phyloP scores from a whole-genome alignment of 2,113 vertebrate genomes.

The Notiomystis cincta region DNA sequence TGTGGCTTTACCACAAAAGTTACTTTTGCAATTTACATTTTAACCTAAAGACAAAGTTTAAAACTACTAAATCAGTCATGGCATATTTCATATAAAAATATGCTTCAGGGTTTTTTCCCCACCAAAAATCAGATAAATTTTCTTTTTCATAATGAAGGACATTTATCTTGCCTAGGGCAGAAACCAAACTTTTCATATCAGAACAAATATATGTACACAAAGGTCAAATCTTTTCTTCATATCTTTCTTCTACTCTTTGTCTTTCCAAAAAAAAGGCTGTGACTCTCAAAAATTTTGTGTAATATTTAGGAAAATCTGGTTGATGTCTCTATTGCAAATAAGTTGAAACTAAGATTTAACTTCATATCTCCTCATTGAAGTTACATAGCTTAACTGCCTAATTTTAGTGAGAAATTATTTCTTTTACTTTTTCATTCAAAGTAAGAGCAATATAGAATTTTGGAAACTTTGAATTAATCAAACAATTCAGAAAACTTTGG shows the following conservation, averaged over 20 bases:
- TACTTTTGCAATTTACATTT: neutral
- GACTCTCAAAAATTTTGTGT: neutral
- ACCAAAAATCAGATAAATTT: neutral
- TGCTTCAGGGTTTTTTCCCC: accelerated
- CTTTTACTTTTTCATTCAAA: neutral
- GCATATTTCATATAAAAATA: neutral
- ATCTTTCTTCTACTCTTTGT: neutral
- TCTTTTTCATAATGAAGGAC: neutral
- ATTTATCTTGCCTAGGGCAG: neutral
- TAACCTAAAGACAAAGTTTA: neutral
- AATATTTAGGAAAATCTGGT: neutral
- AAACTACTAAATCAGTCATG: neutral
- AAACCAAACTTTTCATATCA: neutral
- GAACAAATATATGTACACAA: neutral
- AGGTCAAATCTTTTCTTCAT: neutral
- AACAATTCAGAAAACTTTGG: neutral
- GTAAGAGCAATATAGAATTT: neutral
- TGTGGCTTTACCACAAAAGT: neutral
- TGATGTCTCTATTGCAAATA: neutral
- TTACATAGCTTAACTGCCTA: neutral
- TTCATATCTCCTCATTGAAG: neutral
- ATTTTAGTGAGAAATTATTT: neutral
- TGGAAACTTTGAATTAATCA: neutral
- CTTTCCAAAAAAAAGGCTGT: neutral
- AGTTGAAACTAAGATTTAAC: neutral